Conservation (phyloP, 2,797 vertebrate species). For the Ptychobarbus kaznakovi region DNA sequence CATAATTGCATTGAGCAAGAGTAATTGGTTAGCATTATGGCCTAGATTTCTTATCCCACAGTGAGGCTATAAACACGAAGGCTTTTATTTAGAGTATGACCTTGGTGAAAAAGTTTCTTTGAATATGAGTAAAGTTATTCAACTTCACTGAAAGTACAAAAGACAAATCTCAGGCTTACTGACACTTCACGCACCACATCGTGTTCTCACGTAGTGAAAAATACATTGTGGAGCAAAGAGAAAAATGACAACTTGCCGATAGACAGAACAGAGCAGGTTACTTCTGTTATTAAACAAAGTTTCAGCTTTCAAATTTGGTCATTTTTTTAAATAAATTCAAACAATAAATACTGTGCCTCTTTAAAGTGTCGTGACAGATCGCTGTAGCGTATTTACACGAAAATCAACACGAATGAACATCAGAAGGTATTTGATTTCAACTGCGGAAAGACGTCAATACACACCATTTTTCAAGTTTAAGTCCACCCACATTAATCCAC, state of each 20-base stretch:
- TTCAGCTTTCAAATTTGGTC: background rate
- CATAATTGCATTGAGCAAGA: slow-evolving; percentile 70
- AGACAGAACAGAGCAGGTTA: background rate
- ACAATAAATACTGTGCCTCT: too few relatives aligned
- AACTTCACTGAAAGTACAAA: slow-evolving; percentile 3
- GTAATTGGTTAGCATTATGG: slow-evolving; percentile 66
- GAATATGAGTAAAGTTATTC: slow-evolving; percentile 5
- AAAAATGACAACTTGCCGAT: background rate
- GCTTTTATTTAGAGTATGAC: slow-evolving; percentile 3
- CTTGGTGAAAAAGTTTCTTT: slow-evolving; percentile 28
- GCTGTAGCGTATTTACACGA: too few relatives aligned
- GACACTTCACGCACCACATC: background rate
- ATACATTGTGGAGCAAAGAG: background rate
- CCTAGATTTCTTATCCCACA: slow-evolving; percentile 53
- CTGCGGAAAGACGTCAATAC: too few relatives aligned
- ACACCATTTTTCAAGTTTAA: too few relatives aligned
- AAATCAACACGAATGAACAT: too few relatives aligned
- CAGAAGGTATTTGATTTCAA: too few relatives aligned
- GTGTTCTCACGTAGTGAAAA: background rate
- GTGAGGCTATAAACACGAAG: slow-evolving; percentile 48
- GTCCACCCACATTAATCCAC: too few relatives aligned
- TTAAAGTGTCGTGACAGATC: too few relatives aligned
- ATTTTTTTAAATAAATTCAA: too few relatives aligned
- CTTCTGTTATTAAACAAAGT: background rate
- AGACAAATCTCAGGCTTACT: background rate